phyloP scores from a whole-genome alignment of 2,797 vertebrate species.

The Yasuhikotakia modesta region DNA sequence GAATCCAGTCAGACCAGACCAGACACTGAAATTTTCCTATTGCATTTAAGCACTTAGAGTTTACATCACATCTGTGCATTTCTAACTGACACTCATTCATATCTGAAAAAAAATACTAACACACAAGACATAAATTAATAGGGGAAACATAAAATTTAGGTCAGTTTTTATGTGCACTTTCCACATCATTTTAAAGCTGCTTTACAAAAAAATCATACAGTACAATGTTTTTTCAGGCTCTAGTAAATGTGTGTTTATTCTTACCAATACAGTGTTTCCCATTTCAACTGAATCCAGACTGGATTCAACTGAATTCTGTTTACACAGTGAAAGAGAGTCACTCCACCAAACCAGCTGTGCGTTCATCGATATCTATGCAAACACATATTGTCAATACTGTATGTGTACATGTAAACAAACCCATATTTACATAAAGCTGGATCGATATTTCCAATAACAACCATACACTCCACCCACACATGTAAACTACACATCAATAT shows the following conservation, averaged over 20 bases:
- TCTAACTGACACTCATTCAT: slow-evolving; percentile 78
- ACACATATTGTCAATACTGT: slow-evolving; percentile 47
- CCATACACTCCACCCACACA: not conserved
- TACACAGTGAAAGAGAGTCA: slow-evolving; percentile 63
- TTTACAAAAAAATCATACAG: too few species aligned
- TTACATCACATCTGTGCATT: slow-evolving; percentile 74
- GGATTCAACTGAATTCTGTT: slow-evolving; percentile 75
- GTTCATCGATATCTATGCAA: slow-evolving; percentile 75
- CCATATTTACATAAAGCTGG: slow-evolving; percentile 17
- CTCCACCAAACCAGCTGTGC: slow-evolving; percentile 59
- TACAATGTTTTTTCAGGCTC: not conserved
- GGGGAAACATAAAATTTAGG: not conserved
- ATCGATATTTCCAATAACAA: slow-evolving; percentile 21
- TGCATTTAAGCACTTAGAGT: slow-evolving; percentile 75
- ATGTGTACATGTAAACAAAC: slow-evolving; percentile 26
- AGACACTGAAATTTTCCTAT: slow-evolving; percentile 76
- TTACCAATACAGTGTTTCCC: slow-evolving; percentile 77
- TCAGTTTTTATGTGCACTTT: too few species aligned
- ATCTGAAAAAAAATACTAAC: slow-evolving; percentile 70
- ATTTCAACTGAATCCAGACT: slow-evolving; percentile 74
- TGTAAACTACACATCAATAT: slow-evolving; percentile 26
- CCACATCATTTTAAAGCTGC: too few species aligned
- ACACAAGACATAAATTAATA: too few species aligned
- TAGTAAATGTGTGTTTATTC: slow-evolving; percentile 27
- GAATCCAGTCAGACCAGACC: slow-evolving; percentile 60